These are phyloP conservation scores for Tetragonisca angustula DNA, from an alignment of 2,888 invertebrate genomes.

Conservation along the genomic window DNA sequence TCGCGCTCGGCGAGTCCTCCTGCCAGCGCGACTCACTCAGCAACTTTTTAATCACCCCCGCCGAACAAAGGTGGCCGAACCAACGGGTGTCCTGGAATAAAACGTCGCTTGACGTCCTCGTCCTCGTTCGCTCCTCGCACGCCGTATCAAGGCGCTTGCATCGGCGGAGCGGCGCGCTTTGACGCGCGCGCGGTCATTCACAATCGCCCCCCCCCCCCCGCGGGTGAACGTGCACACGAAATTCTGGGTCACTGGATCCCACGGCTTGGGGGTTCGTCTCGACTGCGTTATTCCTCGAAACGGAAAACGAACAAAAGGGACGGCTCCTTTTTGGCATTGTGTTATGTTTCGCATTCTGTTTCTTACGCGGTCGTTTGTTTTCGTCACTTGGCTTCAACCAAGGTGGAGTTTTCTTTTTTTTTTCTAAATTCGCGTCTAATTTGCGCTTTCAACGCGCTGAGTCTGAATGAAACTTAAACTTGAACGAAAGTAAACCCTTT, in stretches of 20 bases:
- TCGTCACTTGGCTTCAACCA: too few species aligned
- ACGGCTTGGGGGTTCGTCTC: background rate
- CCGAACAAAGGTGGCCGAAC: slow-evolving; percentile 74
- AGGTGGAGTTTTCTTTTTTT: too few species aligned
- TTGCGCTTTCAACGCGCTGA: too few species aligned
- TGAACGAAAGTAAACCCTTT: too few species aligned
- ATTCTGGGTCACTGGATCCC: slow-evolving; percentile 49
- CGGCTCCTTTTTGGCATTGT: too few species aligned
- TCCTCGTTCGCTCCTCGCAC: background rate
- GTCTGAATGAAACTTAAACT: too few species aligned
- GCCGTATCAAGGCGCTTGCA: slow-evolving; percentile 1
- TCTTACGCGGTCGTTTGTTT: too few species aligned
- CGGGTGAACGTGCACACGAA: slow-evolving; percentile 18
- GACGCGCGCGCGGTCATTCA: slow-evolving; percentile 36
- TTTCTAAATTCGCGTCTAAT: too few species aligned
- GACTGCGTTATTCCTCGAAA: background rate
- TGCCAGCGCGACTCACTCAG: slow-evolving; percentile 68
- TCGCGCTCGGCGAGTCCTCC: slow-evolving; percentile 46
- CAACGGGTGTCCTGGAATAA: slow-evolving; percentile 68
- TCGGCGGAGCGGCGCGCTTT: slow-evolving; percentile 27
- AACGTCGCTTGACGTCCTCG: slow-evolving; percentile 26
- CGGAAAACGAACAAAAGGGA: too few species aligned
- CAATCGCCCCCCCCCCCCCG: slow-evolving; percentile 11
- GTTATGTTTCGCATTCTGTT: too few species aligned
- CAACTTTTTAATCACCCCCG: slow-evolving; percentile 80